A percentile compares a stretch with the other conserved stretches of the same genome.
These are phyloP conservation scores for Ephydatia muelleri DNA, from an alignment of 37 sponge, comb jelly and placozoan genomes.

Conservation along the genomic window DNA sequence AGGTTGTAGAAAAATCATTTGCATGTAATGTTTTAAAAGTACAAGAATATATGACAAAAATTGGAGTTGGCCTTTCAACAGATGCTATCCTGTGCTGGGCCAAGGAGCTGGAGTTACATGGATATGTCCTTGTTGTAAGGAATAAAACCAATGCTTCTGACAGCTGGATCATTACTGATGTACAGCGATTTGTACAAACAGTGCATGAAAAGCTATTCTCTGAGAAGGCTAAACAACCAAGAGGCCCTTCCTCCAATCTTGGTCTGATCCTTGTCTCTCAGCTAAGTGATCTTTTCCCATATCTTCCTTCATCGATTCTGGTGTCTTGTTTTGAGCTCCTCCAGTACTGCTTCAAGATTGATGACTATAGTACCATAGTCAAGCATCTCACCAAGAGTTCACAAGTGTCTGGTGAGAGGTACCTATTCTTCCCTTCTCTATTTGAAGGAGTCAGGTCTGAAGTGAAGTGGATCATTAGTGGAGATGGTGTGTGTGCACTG, in stretches of 20 bases:
- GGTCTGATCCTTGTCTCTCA: constrained; percentile 1
- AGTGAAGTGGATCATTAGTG: not conserved
- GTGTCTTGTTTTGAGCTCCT: constrained; percentile 5
- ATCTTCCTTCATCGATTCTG: constrained; percentile 2
- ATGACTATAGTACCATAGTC: not conserved
- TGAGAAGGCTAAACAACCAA: not conserved
- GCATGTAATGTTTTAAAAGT: not conserved
- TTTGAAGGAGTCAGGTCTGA: not conserved
- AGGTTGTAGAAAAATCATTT: not conserved
- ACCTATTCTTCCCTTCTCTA: constrained; percentile 46
- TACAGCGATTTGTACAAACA: not conserved
- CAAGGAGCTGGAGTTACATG: not conserved
- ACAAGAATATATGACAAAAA: not conserved
- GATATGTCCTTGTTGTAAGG: not conserved
- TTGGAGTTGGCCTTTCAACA: not conserved
- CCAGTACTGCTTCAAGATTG: constrained; percentile 16
- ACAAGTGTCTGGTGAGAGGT: not conserved
- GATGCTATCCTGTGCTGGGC: not conserved
- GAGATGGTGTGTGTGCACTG: not conserved
- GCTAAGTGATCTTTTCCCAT: not conserved
- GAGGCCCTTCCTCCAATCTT: not conserved
- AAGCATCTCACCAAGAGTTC: not conserved
- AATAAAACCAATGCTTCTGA: not conserved
- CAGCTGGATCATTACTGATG: constrained; percentile 14
- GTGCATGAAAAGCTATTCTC: constrained; percentile 5